Base-by-base conservation (phyloP, 2,888 invertebrate genomes). In the Watsonalla cultraria region DNA sequence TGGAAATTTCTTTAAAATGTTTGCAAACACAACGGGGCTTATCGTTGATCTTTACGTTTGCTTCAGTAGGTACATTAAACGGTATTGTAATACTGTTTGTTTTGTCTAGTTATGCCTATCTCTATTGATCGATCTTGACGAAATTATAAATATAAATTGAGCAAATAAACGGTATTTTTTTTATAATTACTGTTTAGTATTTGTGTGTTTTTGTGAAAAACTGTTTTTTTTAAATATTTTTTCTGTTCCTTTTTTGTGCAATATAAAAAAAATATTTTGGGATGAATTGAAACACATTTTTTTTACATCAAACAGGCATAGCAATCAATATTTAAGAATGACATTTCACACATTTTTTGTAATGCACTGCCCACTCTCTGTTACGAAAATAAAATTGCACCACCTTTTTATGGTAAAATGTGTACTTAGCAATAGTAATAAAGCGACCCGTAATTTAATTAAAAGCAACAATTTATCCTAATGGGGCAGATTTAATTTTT, bases 1-100 rank as follows among this genome's bases (percentile, higher is more conserved):
- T 57, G 47, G 62, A 65, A 63, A 57, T 52, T 64, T 64, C 59
- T 68, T 65, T 68, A 60, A 65, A 67, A 68, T 56, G 62, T 68
- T 71, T 58, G 63, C 60, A 64, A 70, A 70, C 62, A 62, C 66
- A 53, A 37, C 46, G 54, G 51, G 53, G 54, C 55, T 68, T 64
- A 68, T 66, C 66, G 58, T 13, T 33, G 52, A 68, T 65, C 62
- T 54, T 14, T 48, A 64, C 37, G 58, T 62, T 65, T 62, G 58
- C 63, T 67, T 65, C 60, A 47, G 57, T 45, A 54, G 50, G 54
- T 53, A 57, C 60, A 56, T 55, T 35, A 37, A 49, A 49, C 37
- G 37, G 42, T 11, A 11, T 42, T 42, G 11, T 42, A 11, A 5
- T 42, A 42, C 5, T 8, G 11, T 42, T 42, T 42, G 42, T 11